These are phyloP conservation scores for Dendrocincla fuliginosa DNA, from an alignment of 2,797 vertebrate species.

Conservation along the genomic window DNA sequence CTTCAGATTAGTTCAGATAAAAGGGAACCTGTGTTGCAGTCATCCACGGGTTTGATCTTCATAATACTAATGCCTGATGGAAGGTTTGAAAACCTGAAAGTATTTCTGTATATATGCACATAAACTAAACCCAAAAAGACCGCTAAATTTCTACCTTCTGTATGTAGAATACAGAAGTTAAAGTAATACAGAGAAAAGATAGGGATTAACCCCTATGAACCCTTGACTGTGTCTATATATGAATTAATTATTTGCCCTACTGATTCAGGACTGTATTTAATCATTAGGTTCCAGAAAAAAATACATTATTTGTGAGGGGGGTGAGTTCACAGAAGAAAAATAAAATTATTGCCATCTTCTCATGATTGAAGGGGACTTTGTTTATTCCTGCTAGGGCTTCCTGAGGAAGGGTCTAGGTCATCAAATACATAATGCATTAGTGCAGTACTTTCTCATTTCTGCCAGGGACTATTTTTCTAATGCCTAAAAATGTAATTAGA, in stretches of 20 bases:
- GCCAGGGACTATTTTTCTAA: background rate
- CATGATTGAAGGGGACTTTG: background rate
- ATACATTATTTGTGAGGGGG: background rate
- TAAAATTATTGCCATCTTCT: background rate
- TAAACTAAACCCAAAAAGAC: background rate
- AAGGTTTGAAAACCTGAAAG: background rate
- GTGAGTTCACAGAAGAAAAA: background rate
- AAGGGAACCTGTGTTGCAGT: conserved; percentile 1
- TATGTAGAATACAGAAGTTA: background rate
- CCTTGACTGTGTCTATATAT: background rate
- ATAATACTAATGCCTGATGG: background rate
- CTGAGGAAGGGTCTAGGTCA: background rate
- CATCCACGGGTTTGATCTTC: background rate
- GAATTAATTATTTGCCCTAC: background rate
- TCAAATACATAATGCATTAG: background rate
- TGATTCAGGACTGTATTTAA: background rate
- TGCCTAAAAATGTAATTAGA: background rate
- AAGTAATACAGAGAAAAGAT: background rate
- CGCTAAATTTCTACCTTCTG: background rate
- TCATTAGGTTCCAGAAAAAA: background rate
- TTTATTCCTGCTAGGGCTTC: background rate
- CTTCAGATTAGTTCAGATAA: conserved; percentile 22
- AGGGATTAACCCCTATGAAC: background rate
- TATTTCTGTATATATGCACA: background rate
- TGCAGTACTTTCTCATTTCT: background rate